These are phyloP conservation scores for Aptenodytes patagonicus DNA, from an alignment of 2,113 vertebrate genomes.

Conservation along the genomic window DNA sequence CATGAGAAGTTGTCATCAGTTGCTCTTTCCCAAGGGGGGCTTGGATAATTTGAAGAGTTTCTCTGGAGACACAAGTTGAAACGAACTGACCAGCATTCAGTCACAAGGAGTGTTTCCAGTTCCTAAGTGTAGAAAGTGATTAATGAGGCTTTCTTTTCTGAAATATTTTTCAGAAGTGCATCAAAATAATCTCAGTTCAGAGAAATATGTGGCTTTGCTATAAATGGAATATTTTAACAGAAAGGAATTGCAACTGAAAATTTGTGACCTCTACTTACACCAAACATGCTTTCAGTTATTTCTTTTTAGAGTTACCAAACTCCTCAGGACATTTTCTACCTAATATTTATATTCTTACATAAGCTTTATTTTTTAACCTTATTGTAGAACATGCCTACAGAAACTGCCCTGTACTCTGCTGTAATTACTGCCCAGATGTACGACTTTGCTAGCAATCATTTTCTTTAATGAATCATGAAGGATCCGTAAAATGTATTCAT, in stretches of 20 bases:
- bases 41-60: neutral
- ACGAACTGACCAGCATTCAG: neutral
- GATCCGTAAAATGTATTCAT: neutral
- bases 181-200: neutral
- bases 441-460: neutral
- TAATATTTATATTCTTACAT: neutral
- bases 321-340: neutral
- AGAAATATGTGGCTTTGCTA: neutral
- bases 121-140: neutral
- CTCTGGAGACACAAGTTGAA: neutral
- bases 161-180: neutral
- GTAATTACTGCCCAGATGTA: neutral
- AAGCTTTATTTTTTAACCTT: neutral
- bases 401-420: neutral
- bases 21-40: neutral
- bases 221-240: neutral
- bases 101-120: neutral
- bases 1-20: neutral
- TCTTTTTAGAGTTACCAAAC: neutral
- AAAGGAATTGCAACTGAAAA: neutral
- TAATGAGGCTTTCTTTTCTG: neutral
- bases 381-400: neutral
- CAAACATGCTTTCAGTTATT: neutral
- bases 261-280: neutral
- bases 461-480: conserved; percentile 3